These are phyloP conservation scores for Buathra laborator DNA, from an alignment of 2,888 invertebrate genomes.

Conservation along the genomic window DNA sequence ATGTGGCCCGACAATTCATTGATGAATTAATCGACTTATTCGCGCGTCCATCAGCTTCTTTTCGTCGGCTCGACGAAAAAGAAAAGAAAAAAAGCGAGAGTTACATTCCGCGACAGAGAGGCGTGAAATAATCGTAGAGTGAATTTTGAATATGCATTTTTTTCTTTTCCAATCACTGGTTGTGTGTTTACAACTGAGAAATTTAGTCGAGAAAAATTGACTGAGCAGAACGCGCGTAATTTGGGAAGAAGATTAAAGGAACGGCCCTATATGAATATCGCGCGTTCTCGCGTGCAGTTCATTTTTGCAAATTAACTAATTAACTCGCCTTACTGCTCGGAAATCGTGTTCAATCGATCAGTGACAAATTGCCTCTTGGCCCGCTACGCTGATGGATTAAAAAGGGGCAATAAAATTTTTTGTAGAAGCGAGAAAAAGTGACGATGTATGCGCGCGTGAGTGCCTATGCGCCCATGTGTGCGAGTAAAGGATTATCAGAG, in stretches of 20 bases:
- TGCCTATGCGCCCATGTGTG: not conserved
- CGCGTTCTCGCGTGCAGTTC: not conserved
- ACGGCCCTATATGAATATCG: not conserved
- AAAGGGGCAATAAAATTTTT: slow-evolving; percentile 27
- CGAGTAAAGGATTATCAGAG: slow-evolving; percentile 33
- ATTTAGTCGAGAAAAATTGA: not conserved
- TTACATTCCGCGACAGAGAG: not conserved
- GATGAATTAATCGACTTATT: slow-evolving; percentile 7
- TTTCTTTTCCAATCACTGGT: not conserved
- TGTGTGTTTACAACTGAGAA: not conserved
- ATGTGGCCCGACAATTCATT: not conserved
- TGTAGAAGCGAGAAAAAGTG: not conserved
- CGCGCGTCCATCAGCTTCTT: not conserved
- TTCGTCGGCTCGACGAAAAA: not conserved
- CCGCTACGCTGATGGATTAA: slow-evolving; percentile 30
- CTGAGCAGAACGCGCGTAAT: not conserved
- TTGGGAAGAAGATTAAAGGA: not conserved
- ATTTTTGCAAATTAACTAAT: slow-evolving; percentile 25
- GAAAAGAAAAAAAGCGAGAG: no score
- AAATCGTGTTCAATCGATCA: slow-evolving; percentile 25
- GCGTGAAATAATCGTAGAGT: not conserved
- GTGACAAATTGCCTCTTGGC: slow-evolving; percentile 41
- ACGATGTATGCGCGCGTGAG: not conserved
- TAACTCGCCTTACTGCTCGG: slow-evolving; percentile 27
- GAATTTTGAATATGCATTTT: not conserved